Percentiles rank a stretch among this genome's conserved stretches.
phyloP scores from a whole-genome alignment of 2,888 invertebrate species.

The Yponomeuta cagnagella region DNA sequence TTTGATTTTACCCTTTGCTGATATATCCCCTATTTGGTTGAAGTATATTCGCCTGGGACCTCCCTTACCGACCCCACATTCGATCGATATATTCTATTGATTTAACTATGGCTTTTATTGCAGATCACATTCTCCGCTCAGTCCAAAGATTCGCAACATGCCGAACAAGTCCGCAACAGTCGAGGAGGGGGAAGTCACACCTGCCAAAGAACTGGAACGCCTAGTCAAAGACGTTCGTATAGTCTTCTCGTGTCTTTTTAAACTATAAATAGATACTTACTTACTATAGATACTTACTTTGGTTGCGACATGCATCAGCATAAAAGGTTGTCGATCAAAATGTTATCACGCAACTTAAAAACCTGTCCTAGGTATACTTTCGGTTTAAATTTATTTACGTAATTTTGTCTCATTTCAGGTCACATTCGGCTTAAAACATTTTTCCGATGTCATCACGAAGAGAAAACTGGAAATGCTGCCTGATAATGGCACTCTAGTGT shows the following conservation, averaged over 20 bases:
- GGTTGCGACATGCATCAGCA: too few relatives aligned
- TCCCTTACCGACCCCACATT: too few relatives aligned
- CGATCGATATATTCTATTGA: background rate
- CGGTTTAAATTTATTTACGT: slow-evolving; percentile 9
- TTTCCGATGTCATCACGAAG: slow-evolving; percentile 94
- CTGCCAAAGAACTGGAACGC: slow-evolving; percentile 83
- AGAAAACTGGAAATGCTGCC: slow-evolving; percentile 95
- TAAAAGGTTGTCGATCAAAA: too few relatives aligned
- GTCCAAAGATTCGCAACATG: slow-evolving; percentile 75
- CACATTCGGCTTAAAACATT: slow-evolving; percentile 83
- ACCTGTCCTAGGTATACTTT: too few relatives aligned
- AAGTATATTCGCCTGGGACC: too few relatives aligned
- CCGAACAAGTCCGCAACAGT: slow-evolving; percentile 68
- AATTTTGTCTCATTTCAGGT: slow-evolving; percentile 45
- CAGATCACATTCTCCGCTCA: slow-evolving; percentile 80
- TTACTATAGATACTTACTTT: too few relatives aligned
- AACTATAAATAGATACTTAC: too few relatives aligned
- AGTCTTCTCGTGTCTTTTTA: background rate
- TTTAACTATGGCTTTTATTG: slow-evolving; percentile 19
- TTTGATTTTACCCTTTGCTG: too few relatives aligned
- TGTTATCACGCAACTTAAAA: too few relatives aligned
- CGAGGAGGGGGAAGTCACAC: slow-evolving; percentile 77
- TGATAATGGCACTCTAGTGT: slow-evolving; percentile 93
- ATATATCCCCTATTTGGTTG: too few relatives aligned
- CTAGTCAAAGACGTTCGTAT: slow-evolving; percentile 80